Conservation (phyloP, 1,140 invertebrate genomes). For the Hypothenemus hampei region DNA sequence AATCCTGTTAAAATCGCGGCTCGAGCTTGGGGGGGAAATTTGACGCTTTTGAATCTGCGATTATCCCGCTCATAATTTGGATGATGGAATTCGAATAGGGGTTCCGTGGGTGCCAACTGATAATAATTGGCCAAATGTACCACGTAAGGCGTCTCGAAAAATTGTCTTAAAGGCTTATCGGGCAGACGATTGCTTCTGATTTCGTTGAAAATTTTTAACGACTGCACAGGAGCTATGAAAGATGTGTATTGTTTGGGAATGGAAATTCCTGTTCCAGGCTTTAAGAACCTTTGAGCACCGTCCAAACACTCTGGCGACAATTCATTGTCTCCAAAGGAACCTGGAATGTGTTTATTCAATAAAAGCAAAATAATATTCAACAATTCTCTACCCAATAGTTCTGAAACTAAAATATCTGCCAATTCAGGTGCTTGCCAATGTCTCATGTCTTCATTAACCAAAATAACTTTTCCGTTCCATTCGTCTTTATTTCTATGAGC, state of each 20-base stretch:
- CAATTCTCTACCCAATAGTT: constrained; percentile 67
- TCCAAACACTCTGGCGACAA: constrained; percentile 97
- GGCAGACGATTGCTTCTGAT: constrained; percentile 45
- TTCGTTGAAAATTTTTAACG: constrained; percentile 71
- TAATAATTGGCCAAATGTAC: constrained; percentile 89
- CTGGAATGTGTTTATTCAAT: constrained; percentile 38
- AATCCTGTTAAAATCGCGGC: constrained; percentile 88
- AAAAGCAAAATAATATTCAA: constrained; percentile 2
- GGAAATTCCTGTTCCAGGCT: constrained; percentile 80
- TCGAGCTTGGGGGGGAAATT: constrained; percentile 62
- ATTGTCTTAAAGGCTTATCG: constrained; percentile 39
- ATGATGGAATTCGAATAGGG: constrained; percentile 85
- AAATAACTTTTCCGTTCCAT: constrained; percentile 63
- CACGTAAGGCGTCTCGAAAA: constrained; percentile 82
- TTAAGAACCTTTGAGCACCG: constrained; percentile 85
- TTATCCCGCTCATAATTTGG: constrained; percentile 76
- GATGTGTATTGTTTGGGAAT: constrained; percentile 91
- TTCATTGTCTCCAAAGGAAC: constrained; percentile 99
- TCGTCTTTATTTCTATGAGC: constrained; percentile 72
- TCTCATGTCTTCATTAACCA: constrained; percentile 90
- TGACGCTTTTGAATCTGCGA: constrained; percentile 63
- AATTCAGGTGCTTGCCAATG: constrained; percentile 73
- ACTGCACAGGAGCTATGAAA: constrained; percentile 82
- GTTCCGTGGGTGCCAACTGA: constrained; percentile 67
- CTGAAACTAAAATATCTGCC: constrained; percentile 95